Conservation (phyloP, 2,797 vertebrate genomes). For the Phoeniculus purpureus region DNA sequence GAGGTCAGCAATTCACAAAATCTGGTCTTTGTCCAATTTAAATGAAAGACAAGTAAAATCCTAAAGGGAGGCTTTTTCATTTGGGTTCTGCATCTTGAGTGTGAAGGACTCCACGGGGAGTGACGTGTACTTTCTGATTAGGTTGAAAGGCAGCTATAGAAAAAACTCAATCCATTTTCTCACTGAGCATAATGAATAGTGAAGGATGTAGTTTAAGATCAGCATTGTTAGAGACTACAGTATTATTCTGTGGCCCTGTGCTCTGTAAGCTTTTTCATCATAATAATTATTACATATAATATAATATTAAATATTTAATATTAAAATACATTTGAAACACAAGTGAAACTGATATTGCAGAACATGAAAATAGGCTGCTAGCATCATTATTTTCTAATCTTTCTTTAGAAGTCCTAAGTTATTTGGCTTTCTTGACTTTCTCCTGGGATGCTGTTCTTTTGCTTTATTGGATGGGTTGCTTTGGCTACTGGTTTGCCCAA, state of each 20-base stretch:
- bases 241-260: not conserved
- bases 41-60: not conserved
- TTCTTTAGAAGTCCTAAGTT: not conserved
- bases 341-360: not conserved
- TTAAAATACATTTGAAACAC: slow-evolving; percentile 6
- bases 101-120: not conserved
- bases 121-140: not conserved
- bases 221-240: not conserved
- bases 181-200: not conserved
- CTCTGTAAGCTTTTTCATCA: slow-evolving; percentile 9
- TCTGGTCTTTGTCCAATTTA: not conserved
- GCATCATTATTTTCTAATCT: not conserved
- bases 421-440: not conserved
- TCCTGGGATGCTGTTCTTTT: not conserved
- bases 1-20: not conserved
- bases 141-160: not conserved
- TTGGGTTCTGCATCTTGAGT: not conserved
- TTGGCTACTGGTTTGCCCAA: not conserved
- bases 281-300: not conserved
- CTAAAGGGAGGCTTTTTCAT: not conserved
- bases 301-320: not conserved
- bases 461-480: not conserved
- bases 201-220: not conserved
- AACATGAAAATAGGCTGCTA: not conserved
- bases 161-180: slow-evolving; percentile 25